Base-by-base conservation (phyloP, 2,113 vertebrate genomes). In the Macheiramphus alcinus region DNA sequence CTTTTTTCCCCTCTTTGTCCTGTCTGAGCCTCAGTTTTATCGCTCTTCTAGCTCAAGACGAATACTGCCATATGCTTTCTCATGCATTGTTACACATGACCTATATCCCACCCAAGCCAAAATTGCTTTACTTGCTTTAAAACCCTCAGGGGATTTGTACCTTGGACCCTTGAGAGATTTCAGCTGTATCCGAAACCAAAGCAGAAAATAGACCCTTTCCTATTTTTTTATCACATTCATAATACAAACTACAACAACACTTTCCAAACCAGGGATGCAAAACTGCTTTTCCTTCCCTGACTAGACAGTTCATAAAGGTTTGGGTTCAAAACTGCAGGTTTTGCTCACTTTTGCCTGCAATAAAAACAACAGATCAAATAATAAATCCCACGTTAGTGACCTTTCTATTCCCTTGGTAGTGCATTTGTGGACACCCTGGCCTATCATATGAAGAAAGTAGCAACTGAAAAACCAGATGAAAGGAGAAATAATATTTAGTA, bases 81-180 rank as follows among this genome's bases (percentile, higher is more conserved):
- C 36, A 13, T 43, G 50, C 20, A 2, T 11, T 94, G 78, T 70
- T 80, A 62, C 67, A 66, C 61, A 72, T 25, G 50, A 91, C 84
- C 91, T 91, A 80, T 78, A 86, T 88, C 95, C 89, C 84, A 94
- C 89, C 91, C 84, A 95, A 90, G 89, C 58, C 87, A 95, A 88
- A 94, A 94, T 13, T 50, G 59, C 78, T 95, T 84, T 81, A 36
- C 43, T 88, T 88, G 62, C 91, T 67, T 90, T 91, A 85, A 94
- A 97, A 87, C 36, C 43, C 80, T 93, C 23, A 0, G 19, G 78
- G 67, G 78, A 71, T 86, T 94, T 90, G 62, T 76, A 96, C 87
- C 87, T 73, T 31, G 55, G 67, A 21, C 71, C 58, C 78, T 27
- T 58, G 71, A 80, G 91, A 83, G 32, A 59, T 70, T 86, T 95